phyloP scores from a whole-genome alignment of 2,888 invertebrate genomes.

The Pachydiplax longipennis region DNA sequence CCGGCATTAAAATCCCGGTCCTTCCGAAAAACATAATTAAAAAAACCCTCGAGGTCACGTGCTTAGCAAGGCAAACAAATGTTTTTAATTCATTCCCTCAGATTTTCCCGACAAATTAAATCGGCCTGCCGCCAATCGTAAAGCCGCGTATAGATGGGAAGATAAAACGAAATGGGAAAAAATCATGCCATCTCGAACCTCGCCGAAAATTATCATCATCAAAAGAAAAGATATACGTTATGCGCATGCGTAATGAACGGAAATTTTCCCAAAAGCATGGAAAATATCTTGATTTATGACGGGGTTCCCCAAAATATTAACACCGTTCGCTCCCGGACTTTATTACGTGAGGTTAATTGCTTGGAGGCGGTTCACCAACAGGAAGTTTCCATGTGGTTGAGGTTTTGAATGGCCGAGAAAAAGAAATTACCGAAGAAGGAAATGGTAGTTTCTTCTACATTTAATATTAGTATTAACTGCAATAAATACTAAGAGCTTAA shows the following conservation, averaged over 20 bases:
- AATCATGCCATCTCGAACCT: background rate
- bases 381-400: background rate
- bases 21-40: background rate
- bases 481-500: too few species aligned
- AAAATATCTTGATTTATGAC: background rate
- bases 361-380: background rate
- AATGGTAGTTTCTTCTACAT: background rate
- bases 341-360: background rate
- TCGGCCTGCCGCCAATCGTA: background rate
- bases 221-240: background rate
- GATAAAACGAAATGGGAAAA: background rate
- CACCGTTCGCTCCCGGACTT: background rate
- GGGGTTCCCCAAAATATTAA: background rate
- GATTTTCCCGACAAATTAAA: background rate
- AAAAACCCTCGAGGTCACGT: background rate
- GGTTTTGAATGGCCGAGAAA: background rate
- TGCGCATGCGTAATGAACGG: background rate
- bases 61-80: background rate
- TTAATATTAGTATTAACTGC: too few species aligned
- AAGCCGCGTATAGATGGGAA: background rate
- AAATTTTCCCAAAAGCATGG: background rate
- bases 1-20: background rate
- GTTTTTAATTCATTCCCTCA: background rate
- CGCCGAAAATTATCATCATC: background rate
- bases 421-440: background rate